Percentiles rank a stretch among this genome's conserved stretches.
Conservation (phyloP, 1,140 invertebrate species). For the Drosophila carrolli region DNA sequence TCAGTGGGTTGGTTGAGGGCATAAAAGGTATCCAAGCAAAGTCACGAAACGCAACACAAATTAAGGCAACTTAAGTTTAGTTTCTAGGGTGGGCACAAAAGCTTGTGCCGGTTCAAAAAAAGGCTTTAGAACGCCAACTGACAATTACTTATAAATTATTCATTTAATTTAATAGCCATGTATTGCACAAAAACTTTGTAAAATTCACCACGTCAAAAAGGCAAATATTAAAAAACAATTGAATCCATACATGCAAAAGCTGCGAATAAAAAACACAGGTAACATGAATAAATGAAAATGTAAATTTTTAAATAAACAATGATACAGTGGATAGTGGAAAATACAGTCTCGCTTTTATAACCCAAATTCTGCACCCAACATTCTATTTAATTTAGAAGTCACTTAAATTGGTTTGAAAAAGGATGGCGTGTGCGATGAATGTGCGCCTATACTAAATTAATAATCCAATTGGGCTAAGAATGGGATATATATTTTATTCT, state of each 20-base stretch:
- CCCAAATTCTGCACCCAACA: neutral
- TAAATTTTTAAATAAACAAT: constrained; percentile 1
- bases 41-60: constrained; percentile 28
- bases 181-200: neutral
- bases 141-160: neutral
- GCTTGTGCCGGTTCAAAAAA: neutral
- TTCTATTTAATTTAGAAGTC: too few relatives aligned
- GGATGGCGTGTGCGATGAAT: too few relatives aligned
- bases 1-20: neutral
- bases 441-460: neutral
- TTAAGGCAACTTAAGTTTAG: neutral
- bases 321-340: neutral
- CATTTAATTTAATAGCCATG: neutral
- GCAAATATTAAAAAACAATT: constrained; percentile 1
- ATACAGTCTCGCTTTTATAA: neutral
- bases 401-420: too few relatives aligned
- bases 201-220: neutral
- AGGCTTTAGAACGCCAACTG: neutral
- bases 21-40: neutral
- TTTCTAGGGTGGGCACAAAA: neutral
- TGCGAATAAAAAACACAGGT: neutral
- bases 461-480: neutral
- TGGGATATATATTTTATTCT: neutral
- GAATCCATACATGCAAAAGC: neutral
- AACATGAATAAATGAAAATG: constrained; percentile 5